Base-by-base conservation (phyloP, 2,888 invertebrate genomes). In the Cantharis lateralis region DNA sequence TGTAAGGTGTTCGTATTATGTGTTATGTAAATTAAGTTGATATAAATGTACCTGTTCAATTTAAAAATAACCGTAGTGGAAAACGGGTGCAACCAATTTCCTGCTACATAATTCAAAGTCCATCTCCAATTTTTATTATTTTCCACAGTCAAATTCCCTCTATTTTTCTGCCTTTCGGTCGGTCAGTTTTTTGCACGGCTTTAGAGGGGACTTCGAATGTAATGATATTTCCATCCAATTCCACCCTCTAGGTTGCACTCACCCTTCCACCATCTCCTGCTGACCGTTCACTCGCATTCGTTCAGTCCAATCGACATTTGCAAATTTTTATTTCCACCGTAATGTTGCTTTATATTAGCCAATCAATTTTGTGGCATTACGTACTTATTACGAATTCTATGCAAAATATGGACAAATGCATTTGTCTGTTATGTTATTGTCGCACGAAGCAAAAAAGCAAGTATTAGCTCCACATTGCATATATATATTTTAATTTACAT, bases 61-160 rank as follows among this genome's bases (percentile, higher is more conserved):
- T 72, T 72, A 76, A 69, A 48, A 32, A 20, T 63, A 71, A 79
- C 82, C 78, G 79, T 81, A 80, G 82, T 81, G 86, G 83, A 87
- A 85, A 82, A 61, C 74, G 68, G 70, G 61, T 73, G 74, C 66
- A 72, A 77, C 84, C 84, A 83, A 84, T 83, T 83, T 85, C 84
- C 87, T 87, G 86, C 87, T 88, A 88, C 88, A 88, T 88, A 88
- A 88, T 88, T 88, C 88, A 88, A 88, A 87, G 87, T 88, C 88
- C 88, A 88, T 88, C 87, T 88, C 88, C 87, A 88, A 88, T 88
- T 88, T 88, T 88, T 88, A 88, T 88, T 88, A 88, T 88, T 88
- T 88, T 88, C 88, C 88, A 87, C 88, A 87, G 88, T 88, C 87
- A 88, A 88, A 88, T 88, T 88, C 88, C 86, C 88, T 88, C 87